Evolutionary conservation across 64 coral and sea anemone genomes (phyloP).

Genomic region (Hydrozoanthus tunicans): DNA sequence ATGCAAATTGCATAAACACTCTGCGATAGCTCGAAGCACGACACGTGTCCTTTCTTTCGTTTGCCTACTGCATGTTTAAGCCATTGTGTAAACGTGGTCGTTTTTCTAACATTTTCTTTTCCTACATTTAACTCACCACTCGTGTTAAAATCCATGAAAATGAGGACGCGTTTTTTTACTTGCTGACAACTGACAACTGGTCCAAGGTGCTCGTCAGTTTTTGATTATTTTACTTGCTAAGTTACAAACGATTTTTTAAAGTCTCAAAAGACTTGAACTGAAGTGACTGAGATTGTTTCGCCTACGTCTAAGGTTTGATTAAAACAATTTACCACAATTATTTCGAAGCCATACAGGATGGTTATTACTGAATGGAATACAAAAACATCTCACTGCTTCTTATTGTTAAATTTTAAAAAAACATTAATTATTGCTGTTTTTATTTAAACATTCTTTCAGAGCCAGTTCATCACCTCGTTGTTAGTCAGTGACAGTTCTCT

Average conservation of each 20-base stretch:
- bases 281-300: neutral
- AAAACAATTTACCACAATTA: neutral
- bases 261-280: neutral
- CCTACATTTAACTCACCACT: no score
- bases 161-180: no score
- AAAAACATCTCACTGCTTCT: no score
- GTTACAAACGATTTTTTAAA: no score
- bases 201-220: neutral
- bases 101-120: no score
- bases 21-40: no score
- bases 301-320: neutral
- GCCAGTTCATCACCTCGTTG: neutral
- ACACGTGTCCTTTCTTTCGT: no score
- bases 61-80: no score
- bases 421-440: neutral
- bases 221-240: no score
- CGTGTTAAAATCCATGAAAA: no score
- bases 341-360: neutral
- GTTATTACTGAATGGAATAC: neutral
- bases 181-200: neutral
- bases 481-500: neutral
- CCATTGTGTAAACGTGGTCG: no score
- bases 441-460: neutral
- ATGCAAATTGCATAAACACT: no score
- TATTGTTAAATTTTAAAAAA: neutral